Percentiles rank a stretch among this genome's conserved stretches.
Conservation (phyloP, 2,888 invertebrate genomes). For the Blastobasis adustella region DNA sequence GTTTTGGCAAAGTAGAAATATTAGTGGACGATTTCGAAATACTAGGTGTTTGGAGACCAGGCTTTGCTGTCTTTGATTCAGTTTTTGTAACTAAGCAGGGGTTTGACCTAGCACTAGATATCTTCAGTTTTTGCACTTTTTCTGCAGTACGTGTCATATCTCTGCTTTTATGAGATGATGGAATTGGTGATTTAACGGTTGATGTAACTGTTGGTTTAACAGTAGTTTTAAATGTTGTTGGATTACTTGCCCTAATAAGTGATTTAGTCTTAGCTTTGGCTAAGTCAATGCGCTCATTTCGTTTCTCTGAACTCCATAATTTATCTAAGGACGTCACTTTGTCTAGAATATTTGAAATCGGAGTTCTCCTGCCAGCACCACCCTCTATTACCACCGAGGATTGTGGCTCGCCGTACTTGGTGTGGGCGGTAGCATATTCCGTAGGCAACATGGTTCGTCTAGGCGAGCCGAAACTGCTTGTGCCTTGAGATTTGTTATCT, state of each 20-base stretch:
- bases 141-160: constrained; percentile 67
- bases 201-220: constrained; percentile 16
- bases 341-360: constrained; percentile 65
- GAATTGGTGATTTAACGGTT: constrained; percentile 20
- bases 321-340: constrained; percentile 74
- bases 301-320: constrained; percentile 64
- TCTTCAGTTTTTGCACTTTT: constrained; percentile 56
- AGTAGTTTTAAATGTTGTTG: constrained; percentile 20
- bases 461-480: constrained; percentile 65
- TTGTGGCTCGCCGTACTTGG: constrained; percentile 36
- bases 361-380: constrained; percentile 64
- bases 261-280: constrained; percentile 43
- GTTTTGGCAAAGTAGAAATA: constrained; percentile 35
- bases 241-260: constrained; percentile 25
- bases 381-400: constrained; percentile 58
- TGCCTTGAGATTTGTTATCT: constrained; percentile 37
- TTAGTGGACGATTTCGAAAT: constrained; percentile 53
- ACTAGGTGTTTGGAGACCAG: constrained; percentile 29
- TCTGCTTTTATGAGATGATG: constrained; percentile 48
- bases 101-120: constrained; percentile 48
- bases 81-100: constrained; percentile 37
- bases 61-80: constrained; percentile 31
- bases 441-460: constrained; percentile 59
- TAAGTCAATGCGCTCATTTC: constrained; percentile 59
- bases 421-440: constrained; percentile 49